These are phyloP conservation scores for Anoplopoma fimbria DNA, from an alignment of 2,113 vertebrate species.

Conservation along the genomic window DNA sequence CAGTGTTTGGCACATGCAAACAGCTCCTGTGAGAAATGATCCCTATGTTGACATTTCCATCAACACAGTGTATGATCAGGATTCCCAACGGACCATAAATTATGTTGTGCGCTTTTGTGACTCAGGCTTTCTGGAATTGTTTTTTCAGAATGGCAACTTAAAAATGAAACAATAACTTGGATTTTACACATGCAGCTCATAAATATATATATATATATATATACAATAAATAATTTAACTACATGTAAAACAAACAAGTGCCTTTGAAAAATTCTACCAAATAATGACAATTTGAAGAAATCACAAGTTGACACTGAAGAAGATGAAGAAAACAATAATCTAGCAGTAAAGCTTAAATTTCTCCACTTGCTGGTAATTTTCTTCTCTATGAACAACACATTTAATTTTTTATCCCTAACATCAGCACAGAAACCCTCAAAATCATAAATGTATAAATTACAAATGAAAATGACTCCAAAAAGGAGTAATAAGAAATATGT, in stretches of 20 bases:
- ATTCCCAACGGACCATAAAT: background rate
- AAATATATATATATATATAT: no score
- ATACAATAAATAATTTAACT: no score
- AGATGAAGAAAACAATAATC: background rate
- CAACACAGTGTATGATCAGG: background rate
- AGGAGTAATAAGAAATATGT: background rate
- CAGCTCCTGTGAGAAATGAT: constrained; percentile 1
- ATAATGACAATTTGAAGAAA: background rate
- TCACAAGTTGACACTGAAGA: background rate
- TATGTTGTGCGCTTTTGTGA: background rate
- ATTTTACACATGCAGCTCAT: no score
- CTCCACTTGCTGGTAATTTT: background rate
- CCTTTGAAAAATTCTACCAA: background rate
- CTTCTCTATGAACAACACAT: background rate
- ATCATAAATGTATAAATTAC: background rate
- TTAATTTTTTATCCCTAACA: background rate
- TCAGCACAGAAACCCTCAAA: background rate
- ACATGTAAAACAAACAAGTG: background rate
- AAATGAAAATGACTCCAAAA: background rate
- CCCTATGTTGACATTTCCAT: constrained; percentile 27
- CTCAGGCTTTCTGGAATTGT: background rate
- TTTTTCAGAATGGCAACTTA: background rate
- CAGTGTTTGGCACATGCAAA: background rate
- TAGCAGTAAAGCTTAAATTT: no score
- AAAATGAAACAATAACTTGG: background rate